These are phyloP conservation scores for Drosophila cardini DNA, from an alignment of 1,140 invertebrate genomes.

Conservation along the genomic window DNA sequence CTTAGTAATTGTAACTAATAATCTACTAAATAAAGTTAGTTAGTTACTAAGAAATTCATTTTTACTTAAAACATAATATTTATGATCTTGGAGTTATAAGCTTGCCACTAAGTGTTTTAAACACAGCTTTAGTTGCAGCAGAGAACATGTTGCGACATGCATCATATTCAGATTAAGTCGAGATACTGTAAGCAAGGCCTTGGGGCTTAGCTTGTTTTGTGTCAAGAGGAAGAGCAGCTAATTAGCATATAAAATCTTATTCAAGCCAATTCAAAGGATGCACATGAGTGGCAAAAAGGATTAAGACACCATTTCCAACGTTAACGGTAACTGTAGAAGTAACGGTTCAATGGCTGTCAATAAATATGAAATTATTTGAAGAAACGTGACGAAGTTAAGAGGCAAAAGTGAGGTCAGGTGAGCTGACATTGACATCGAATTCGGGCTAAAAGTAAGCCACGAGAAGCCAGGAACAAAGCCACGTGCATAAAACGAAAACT, in stretches of 20 bases:
- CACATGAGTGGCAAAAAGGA: slow-evolving; percentile 11
- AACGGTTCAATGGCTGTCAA: slow-evolving; percentile 54
- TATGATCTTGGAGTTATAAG: not conserved
- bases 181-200: slow-evolving; percentile 14
- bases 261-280: slow-evolving; percentile 9
- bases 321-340: not conserved
- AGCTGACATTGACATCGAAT: slow-evolving; percentile 69
- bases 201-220: slow-evolving; percentile 33
- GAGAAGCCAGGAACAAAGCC: slow-evolving; percentile 23
- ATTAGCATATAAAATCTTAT: slow-evolving; percentile 41
- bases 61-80: not conserved
- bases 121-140: not conserved
- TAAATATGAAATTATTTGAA: slow-evolving; percentile 50
- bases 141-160: slow-evolving; percentile 1
- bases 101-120: not conserved
- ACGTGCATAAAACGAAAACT: slow-evolving; percentile 4
- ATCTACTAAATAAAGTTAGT: not conserved
- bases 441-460: slow-evolving; percentile 62
- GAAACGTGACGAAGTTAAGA: not conserved
- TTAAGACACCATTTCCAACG: slow-evolving; percentile 11
- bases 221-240: slow-evolving; percentile 40
- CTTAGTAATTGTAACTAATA: too few species aligned
- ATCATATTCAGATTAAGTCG: slow-evolving; percentile 1
- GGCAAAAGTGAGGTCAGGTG: not conserved
- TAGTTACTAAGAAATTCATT: not conserved